Conservation (phyloP, 2,113 vertebrate genomes). For the Oreochromis spilurus region DNA sequence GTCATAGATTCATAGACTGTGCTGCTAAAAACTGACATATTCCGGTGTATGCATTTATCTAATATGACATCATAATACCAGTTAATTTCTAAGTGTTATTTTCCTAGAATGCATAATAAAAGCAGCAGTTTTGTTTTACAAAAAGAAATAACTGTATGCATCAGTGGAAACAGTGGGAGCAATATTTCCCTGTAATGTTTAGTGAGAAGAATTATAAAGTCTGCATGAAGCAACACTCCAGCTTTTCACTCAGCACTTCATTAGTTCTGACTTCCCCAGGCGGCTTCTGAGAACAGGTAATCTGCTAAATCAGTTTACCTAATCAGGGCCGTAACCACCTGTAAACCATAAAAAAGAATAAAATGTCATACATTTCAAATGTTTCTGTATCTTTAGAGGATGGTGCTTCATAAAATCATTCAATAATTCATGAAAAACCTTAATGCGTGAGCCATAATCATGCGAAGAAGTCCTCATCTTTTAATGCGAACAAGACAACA, state of each 20-base stretch:
- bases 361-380: not conserved
- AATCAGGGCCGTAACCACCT: conserved; percentile 6
- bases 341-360: not conserved
- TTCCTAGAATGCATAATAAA: not conserved
- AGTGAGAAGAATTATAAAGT: conserved; percentile 1
- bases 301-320: not conserved
- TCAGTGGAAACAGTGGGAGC: not conserved
- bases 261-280: not conserved
- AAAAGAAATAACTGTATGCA: not conserved
- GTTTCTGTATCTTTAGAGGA: not conserved
- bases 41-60: not conserved
- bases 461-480: conserved; percentile 2
- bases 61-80: not conserved
- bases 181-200: not conserved
- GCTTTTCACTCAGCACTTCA: not conserved
- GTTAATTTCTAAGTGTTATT: not conserved
- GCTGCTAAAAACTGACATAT: not conserved
- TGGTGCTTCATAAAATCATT: not conserved
- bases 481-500: conserved; percentile 44
- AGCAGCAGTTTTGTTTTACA: not conserved
- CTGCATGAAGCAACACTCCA: not conserved
- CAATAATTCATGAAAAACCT: conserved; percentile 28
- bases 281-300: conserved; percentile 15
- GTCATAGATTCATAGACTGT: not conserved
- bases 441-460: conserved; percentile 14